These are phyloP conservation scores for Oostethus manadensis DNA, from an alignment of 2,113 vertebrate genomes.

Conservation along the genomic window DNA sequence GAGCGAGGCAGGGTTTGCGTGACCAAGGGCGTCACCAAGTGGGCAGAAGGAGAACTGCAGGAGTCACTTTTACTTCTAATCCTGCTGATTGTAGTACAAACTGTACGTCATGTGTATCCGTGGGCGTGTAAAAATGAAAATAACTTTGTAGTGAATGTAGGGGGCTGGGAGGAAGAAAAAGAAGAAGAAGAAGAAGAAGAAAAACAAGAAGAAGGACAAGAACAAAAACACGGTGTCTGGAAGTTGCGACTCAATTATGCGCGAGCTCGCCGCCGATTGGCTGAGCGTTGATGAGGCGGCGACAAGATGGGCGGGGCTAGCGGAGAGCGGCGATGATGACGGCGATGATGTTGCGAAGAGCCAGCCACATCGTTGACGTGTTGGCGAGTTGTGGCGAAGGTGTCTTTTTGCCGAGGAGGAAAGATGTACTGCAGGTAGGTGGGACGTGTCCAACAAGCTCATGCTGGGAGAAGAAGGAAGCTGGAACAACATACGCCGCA, in stretches of 20 bases:
- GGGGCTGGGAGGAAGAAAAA: too few species aligned
- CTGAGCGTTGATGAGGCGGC: neutral
- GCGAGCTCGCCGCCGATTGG: conserved; percentile 47
- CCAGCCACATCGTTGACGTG: conserved; percentile 7
- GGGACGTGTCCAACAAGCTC: neutral
- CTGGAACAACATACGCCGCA: neutral
- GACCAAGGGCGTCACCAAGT: too few species aligned
- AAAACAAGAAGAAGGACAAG: too few species aligned
- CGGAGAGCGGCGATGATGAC: conserved; percentile 9
- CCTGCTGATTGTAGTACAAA: neutral
- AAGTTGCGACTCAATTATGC: conserved; percentile 46
- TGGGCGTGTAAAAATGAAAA: too few species aligned
- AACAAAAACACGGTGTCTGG: neutral
- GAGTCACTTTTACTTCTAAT: too few species aligned
- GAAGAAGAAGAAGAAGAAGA: too few species aligned
- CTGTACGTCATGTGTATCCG: too few species aligned
- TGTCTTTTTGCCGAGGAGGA: conserved; percentile 7
- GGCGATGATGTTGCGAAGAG: conserved; percentile 5
- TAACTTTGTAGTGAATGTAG: too few species aligned
- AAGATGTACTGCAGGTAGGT: conserved; percentile 63
- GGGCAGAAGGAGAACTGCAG: too few species aligned
- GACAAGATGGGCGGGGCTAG: conserved; percentile 18
- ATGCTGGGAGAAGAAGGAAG: neutral
- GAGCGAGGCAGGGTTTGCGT: too few species aligned
- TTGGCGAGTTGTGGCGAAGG: conserved; percentile 8